These are phyloP conservation scores for Thoracochromis brauschi DNA, from an alignment of 2,113 vertebrate species.

Conservation along the genomic window DNA sequence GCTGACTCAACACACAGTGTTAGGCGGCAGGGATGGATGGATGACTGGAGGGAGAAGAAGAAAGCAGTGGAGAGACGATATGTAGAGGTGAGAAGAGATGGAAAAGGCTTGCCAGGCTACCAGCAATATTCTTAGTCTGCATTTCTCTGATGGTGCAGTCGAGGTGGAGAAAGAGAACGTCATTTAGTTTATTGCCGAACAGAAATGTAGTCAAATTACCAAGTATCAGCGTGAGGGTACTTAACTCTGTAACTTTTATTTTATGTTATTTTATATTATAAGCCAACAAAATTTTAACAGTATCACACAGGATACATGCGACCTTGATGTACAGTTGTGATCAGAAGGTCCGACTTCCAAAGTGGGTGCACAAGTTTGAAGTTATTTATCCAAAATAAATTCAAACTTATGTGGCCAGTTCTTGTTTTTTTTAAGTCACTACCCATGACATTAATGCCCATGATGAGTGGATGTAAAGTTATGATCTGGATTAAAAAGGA, in stretches of 20 bases:
- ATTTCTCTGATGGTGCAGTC: not conserved
- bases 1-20: slow-evolving; percentile 45
- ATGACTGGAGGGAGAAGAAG: slow-evolving; percentile 22
- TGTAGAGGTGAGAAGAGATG: not conserved
- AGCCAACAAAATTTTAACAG: not conserved
- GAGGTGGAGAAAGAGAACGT: not conserved
- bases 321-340: not conserved
- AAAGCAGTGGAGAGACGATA: not conserved
- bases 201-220: not conserved
- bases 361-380: fast-evolving
- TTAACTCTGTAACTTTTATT: not conserved
- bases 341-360: fast-evolving
- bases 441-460: not conserved
- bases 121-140: not conserved
- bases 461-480: not conserved
- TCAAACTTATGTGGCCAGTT: not conserved
- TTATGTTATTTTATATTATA: not conserved
- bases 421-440: not conserved
- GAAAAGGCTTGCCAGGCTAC: not conserved
- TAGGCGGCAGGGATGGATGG: slow-evolving; percentile 39
- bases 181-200: not conserved
- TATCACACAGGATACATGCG: not conserved
- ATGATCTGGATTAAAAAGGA: not conserved
- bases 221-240: not conserved
- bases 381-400: not conserved